These are phyloP conservation scores for Eudiplozoon nipponicum DNA, from an alignment of 2,888 invertebrate species.

Conservation along the genomic window DNA sequence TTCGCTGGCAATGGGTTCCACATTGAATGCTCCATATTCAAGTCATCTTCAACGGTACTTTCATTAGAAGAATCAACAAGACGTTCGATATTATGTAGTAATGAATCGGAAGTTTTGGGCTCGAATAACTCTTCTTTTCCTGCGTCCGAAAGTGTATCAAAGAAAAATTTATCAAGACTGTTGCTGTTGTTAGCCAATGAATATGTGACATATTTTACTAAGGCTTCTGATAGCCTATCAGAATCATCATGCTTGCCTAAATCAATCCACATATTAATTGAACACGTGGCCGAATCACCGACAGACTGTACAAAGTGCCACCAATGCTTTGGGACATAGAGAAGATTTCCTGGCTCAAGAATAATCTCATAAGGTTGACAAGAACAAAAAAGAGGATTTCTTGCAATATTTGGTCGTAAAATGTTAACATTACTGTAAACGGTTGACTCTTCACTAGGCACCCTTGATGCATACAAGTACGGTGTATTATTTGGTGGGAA, in stretches of 20 bases:
- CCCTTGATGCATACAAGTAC: constrained; percentile 40
- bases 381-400: constrained; percentile 21
- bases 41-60: too few species aligned
- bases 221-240: constrained; percentile 8
- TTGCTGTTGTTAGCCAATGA: too few species aligned
- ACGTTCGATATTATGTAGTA: too few species aligned
- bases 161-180: too few species aligned
- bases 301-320: constrained; percentile 66
- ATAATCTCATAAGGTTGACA: constrained; percentile 32
- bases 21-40: too few species aligned
- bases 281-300: constrained; percentile 17
- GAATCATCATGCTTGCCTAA: constrained; percentile 7
- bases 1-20: too few species aligned
- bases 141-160: too few species aligned
- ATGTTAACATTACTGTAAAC: constrained; percentile 54
- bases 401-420: constrained; percentile 30
- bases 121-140: too few species aligned
- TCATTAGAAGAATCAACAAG: too few species aligned
- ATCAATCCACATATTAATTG: constrained; percentile 15
- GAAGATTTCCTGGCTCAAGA: constrained; percentile 48
- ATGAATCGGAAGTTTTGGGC: too few species aligned
- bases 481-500: constrained; percentile 45
- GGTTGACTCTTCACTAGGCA: constrained; percentile 83
- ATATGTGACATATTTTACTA: too few species aligned
- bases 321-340: constrained; percentile 62